Evolutionary conservation across 2,888 invertebrate genomes (phyloP), one percentile per base, ranked within the genome.

Genomic region (Andrena dorsata): DNA sequence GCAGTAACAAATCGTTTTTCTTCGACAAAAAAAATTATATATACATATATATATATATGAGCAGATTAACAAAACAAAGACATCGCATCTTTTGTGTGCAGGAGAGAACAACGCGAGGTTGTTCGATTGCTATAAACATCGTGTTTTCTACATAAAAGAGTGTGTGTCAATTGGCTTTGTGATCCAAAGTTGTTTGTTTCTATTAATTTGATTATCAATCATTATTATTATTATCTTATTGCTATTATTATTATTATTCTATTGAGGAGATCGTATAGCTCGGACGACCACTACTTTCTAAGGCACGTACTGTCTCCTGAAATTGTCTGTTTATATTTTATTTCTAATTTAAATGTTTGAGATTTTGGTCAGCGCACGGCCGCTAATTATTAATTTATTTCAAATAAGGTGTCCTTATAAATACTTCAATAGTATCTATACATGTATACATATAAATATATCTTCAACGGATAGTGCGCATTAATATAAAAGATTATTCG

Each of bases 181-280:
- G 86, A 90, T 89, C 86, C 83, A 89, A 90, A 90, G 86, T 90
- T 90, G 77, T 88, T 90, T 87, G 84, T 90, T 90, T 89, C 86
- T 86, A 85, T 84, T 78, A 86, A 68, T 82, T 73, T 66, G 69
- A 81, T 79, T 73, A 13, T 41, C 23, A 0, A 56, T 56, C 10
- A 72, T 78, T 30, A 81, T 81, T 79, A 82, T 76, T 75, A 83
- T 80, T 53, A 49, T 64, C 70, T 6, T 61, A 73, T 75, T 82
- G 76, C 61, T 83, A 61, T 47, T 76, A 77, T 76, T 65, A 74
- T 83, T 77, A 75, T 82, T 76, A 80, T 82, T 76, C 77, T 79
- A 87, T 81, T 70, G 51, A 80, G 61, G 73, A 71, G 70, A 77
- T 79, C 64, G 68, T 65, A 60, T 56, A 73, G 66, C 75, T 82